Conservation (phyloP, 2,797 vertebrate species). For the Pyrocephalus nanus region DNA sequence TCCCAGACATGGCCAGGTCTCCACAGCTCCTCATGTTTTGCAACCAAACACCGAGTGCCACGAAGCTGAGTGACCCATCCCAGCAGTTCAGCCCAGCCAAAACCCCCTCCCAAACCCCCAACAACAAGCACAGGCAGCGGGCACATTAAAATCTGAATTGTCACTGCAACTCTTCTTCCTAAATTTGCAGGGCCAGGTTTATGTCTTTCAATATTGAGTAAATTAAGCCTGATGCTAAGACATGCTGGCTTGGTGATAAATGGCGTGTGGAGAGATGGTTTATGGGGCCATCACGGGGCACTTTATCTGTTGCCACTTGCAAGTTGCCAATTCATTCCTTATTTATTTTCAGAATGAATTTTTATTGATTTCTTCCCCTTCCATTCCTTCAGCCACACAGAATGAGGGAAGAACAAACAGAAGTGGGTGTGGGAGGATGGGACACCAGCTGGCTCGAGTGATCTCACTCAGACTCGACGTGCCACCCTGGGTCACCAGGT, state of each 20-base stretch:
- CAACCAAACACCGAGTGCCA: neutral
- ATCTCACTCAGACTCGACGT: neutral
- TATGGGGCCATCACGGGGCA: neutral
- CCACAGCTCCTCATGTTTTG: neutral
- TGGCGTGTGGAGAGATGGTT: neutral
- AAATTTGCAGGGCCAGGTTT: neutral
- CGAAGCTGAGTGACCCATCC: neutral
- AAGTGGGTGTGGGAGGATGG: neutral
- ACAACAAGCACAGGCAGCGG: neutral
- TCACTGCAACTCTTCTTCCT: neutral
- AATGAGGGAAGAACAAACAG: neutral
- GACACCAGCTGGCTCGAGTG: neutral
- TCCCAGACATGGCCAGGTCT: neutral
- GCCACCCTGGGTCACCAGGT: neutral
- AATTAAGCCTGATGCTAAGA: slow-evolving; percentile 11
- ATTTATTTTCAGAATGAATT: slow-evolving; percentile 36
- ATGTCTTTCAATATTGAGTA: neutral
- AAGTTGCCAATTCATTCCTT: neutral
- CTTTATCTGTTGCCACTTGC: neutral
- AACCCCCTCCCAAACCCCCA: neutral
- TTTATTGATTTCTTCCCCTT: slow-evolving; percentile 34
- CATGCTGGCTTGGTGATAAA: slow-evolving; percentile 1
- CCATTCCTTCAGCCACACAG: neutral
- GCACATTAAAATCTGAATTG: neutral
- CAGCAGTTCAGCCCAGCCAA: neutral